Evolutionary conservation across 2,113 vertebrate species (phyloP), one percentile per base, ranked within the genome.

Genomic region (Malurus alboscapulatus): DNA sequence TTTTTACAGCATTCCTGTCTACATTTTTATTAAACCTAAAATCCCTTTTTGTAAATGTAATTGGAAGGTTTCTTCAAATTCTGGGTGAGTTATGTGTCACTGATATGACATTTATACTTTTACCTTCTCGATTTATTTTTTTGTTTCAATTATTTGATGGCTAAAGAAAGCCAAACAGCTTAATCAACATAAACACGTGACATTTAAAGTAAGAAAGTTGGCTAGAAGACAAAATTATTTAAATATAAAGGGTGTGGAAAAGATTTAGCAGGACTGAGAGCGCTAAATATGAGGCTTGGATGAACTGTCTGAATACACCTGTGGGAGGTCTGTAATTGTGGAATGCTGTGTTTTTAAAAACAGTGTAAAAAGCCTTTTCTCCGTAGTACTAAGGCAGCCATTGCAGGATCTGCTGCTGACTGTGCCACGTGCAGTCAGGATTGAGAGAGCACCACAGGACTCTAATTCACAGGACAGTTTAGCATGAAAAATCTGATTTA

Each of bases 371-470:
- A 61, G 24, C 11, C 9, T 74, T 77, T 66, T 74, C 59, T 42
- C 27, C 11, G 8, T 40, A 36, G 21, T 50, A 17, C 8, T 24
- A 32, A 55, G n/a, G 22, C 25, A 58, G 14, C 11, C 77, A 2
- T 58, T 9, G 12, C 25, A 63, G 48, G 45, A 67, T 20, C 21
- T 76, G 34, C 24, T 83, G 26, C 48, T 68, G 26, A 14, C 30
- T 0, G 0, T 48, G 54, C 24, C 10, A 11, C 0, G 0, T 30
- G 7, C 20, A 47, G 32, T 40, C 32, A 75, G 27, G 15, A 38
- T 19, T 36, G 13, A 42, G 27, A 20, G 20, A 57, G 19, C 17
- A 12, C 22, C 29, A 24, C 14, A 68, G 32, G 34, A 19, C 32
- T 75, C 16, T 79, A 24, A n/a, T 30, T 63, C 6, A 8, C 15